phyloP scores from a whole-genome alignment of 1,140 invertebrate genomes.

The Phymorhynchus buccinoides region DNA sequence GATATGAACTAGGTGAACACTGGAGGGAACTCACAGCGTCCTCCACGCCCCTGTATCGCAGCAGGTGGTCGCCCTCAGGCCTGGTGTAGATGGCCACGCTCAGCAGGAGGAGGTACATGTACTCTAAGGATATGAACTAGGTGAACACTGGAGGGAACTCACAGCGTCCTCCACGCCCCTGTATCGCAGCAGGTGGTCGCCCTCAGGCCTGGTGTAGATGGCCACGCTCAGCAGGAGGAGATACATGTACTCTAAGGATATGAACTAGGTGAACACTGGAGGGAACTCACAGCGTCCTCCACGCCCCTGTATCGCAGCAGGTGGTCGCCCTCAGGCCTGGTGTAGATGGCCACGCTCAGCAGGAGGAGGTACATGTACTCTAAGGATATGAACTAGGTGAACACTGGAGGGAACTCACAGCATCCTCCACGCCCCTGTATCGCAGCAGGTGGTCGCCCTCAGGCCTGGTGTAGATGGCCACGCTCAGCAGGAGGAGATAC shows the following conservation, averaged over 20 bases:
- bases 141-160: no score
- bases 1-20: no score
- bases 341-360: conserved; percentile 93
- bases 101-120: conserved; percentile 88
- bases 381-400: no score
- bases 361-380: conserved; percentile 89
- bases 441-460: conserved; percentile 74
- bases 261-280: no score
- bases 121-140: no score
- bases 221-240: conserved; percentile 90
- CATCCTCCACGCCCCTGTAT: conserved; percentile 76
- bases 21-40: background rate
- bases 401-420: background rate
- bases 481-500: conserved; percentile 89
- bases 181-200: conserved; percentile 75
- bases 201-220: conserved; percentile 81
- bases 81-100: conserved; percentile 90
- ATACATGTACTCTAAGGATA: no score
- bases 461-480: conserved; percentile 86
- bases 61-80: conserved; percentile 68
- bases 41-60: conserved; percentile 78
- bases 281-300: conserved; percentile 72
- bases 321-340: conserved; percentile 66
- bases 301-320: conserved; percentile 76
- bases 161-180: conserved; percentile 76